A percentile compares a stretch with the other conserved stretches of the same genome.
Evolutionary conservation across 2,113 vertebrate genomes (phyloP).

Genomic region (Sinocyclocheilus anshuiensis): DNA sequence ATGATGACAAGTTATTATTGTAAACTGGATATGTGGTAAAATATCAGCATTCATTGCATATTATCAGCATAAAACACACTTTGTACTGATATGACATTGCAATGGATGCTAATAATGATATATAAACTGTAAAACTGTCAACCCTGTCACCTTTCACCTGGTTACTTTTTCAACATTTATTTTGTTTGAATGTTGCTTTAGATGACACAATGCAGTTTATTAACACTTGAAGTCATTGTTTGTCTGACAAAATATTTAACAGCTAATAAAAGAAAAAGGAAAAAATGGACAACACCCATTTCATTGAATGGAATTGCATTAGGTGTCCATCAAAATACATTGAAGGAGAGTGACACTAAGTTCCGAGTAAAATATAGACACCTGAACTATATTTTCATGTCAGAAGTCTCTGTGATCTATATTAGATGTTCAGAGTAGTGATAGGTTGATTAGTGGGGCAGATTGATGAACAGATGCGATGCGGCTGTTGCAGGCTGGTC

Average conservation of each 20-base stretch:
- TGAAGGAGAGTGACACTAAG: not conserved
- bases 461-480: constrained; percentile 45
- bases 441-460: not conserved
- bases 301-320: not conserved
- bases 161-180: not conserved
- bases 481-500: not conserved
- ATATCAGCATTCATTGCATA: not conserved
- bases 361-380: not conserved
- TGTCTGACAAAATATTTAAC: not conserved
- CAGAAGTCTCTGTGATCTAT: not conserved
- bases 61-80: not conserved
- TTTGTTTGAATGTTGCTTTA: not conserved
- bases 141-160: not conserved
- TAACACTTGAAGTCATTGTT: not conserved
- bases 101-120: not conserved
- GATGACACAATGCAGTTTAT: not conserved
- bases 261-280: too few relatives aligned
- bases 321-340: not conserved
- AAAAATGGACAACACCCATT: not conserved
- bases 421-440: not conserved
- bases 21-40: not conserved
- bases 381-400: not conserved
- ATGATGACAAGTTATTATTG: not conserved
- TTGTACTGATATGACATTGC: not conserved
- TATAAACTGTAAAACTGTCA: not conserved